Base-by-base conservation (phyloP, 2,888 invertebrate species). In the Ochropleura plecta region DNA sequence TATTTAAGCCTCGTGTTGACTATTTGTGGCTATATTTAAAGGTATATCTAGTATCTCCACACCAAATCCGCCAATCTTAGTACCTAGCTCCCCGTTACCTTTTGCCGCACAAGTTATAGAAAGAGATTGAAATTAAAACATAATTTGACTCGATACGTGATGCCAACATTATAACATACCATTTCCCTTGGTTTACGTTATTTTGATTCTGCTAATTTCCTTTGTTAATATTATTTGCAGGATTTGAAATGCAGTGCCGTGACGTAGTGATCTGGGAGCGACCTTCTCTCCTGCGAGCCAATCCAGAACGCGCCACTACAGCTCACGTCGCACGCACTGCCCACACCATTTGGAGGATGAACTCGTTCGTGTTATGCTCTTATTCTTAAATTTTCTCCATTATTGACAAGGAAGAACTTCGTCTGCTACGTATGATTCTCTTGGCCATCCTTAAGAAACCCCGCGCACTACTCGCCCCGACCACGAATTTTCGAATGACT, bases 231-330 rank as follows among this genome's bases (percentile, higher is more conserved):
- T 55, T 30, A 30, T 44, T 70, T 78, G 2, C 78, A 90, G 93
- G 89, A 59, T 80, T 93, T 60, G 87, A 87, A 63, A 89, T 93
- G 78, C 82, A 90, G 73, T 92, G 93, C 82, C 87, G 87, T 14
- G 93, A 93, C 84, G 91, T 90, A 70, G 85, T 90, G 73, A 87
- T 92, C 48, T 90, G 82, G 85, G 73, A 81, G 77, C 90, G 91
- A 49, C 90, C 90, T 55, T 73, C 81, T 44, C 79, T 84, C 16
- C 51, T 78, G 30, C 70, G 71, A 44, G 81, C 70, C 51, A 51
- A 64, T 70, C 63, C 84, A 9, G 87, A 86, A 53, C 87, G 91
- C 72, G 77, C 82, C 76, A 88, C 88, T 57, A 88, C 84, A 80
- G 74, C 90, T 6, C 89, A 90, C 49, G 71, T 88, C 46, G 87